These are phyloP conservation scores for Ormyrus thymus DNA, from an alignment of 2,888 invertebrate species.

Conservation along the genomic window DNA sequence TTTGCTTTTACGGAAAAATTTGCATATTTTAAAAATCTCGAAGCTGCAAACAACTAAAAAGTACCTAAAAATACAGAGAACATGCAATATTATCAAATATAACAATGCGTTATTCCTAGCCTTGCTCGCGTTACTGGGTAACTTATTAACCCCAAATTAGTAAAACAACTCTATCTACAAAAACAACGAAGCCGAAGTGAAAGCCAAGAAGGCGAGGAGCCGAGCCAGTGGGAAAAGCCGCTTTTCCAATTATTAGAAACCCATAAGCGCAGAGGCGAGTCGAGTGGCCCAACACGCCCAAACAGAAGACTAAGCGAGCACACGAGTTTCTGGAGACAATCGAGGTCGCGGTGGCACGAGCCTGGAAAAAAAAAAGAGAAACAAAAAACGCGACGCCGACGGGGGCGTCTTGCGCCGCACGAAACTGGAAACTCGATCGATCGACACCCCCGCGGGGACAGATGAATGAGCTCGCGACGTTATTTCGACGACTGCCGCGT, in stretches of 20 bases:
- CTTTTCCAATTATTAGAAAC: conserved; percentile 8
- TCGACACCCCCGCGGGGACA: conserved; percentile 7
- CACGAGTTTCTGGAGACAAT: conserved; percentile 28
- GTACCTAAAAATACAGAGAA: no score
- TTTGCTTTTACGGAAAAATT: no score
- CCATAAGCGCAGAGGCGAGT: not conserved
- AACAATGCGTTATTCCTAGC: no score
- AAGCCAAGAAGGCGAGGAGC: no score
- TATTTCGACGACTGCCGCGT: conserved; percentile 12
- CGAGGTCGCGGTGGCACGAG: conserved; percentile 25
- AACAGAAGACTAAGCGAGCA: no score
- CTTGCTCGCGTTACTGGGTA: no score
- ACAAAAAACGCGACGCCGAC: not conserved
- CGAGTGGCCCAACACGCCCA: not conserved
- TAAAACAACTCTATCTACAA: no score
- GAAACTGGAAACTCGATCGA: conserved; percentile 36
- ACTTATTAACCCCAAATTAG: no score
- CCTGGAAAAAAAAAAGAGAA: not conserved
- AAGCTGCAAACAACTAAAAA: no score
- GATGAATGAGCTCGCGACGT: conserved; percentile 37
- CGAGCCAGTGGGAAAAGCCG: not conserved
- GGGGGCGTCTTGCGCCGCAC: not conserved
- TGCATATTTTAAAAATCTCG: no score
- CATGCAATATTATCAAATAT: no score
- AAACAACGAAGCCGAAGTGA: no score